These are phyloP conservation scores for Platorchestia sp. DNA, from an alignment of 1,140 invertebrate genomes.

Conservation along the genomic window DNA sequence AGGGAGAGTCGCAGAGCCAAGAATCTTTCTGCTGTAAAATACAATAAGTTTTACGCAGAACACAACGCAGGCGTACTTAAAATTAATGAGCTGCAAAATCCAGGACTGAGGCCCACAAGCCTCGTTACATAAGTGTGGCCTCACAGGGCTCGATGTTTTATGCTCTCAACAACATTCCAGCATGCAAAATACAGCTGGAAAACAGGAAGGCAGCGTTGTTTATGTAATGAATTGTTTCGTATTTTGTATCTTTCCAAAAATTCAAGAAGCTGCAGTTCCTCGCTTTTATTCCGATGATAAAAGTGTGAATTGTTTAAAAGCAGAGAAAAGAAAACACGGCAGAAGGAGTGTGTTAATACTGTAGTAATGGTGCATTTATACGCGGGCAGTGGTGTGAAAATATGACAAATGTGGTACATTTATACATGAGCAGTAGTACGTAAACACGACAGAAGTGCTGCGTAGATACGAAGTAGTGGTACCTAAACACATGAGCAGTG, in stretches of 20 bases:
- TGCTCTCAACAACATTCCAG: background rate
- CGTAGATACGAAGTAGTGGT: no score
- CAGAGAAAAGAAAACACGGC: background rate
- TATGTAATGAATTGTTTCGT: background rate
- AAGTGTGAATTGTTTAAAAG: background rate
- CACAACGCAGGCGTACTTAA: background rate
- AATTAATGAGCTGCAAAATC: background rate
- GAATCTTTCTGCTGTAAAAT: background rate
- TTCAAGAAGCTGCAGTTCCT: background rate
- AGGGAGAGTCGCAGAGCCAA: background rate
- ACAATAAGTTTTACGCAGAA: background rate
- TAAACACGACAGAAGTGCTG: background rate
- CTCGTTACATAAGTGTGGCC: background rate
- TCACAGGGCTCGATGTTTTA: background rate
- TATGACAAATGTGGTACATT: background rate
- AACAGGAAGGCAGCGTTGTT: background rate
- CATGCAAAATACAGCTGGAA: background rate
- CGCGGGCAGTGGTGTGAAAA: background rate
- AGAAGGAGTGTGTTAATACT: background rate
- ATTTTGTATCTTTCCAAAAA: background rate
- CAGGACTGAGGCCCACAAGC: background rate
- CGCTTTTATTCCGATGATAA: background rate
- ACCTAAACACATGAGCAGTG: background rate
- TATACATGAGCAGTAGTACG: background rate
- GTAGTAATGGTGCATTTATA: no score